Conservation (phyloP, 2,888 invertebrate genomes). For the Nomada ruficornis region DNA sequence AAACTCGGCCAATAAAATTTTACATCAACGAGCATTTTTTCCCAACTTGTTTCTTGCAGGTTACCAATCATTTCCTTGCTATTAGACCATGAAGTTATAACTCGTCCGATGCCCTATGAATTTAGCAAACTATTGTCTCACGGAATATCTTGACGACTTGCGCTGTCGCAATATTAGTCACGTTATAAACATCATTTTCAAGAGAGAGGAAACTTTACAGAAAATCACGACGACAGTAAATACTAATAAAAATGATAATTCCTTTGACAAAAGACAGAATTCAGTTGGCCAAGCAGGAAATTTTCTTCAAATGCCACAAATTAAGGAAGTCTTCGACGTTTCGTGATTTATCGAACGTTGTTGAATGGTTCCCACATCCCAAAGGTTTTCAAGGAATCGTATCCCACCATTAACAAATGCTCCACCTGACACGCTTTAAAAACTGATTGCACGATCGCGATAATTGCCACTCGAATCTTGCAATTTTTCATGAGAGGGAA, state of each 20-base stretch:
- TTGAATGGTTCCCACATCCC: not conserved
- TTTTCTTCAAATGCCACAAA: not conserved
- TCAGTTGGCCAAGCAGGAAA: not conserved
- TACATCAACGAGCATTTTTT: not conserved
- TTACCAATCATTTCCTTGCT: not conserved
- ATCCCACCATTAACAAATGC: not conserved
- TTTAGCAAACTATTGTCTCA: not conserved
- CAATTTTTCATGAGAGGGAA: not conserved
- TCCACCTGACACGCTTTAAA: not conserved
- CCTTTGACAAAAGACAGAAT: not conserved
- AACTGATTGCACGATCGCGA: too few relatives aligned
- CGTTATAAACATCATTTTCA: not conserved
- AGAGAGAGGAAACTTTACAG: not conserved
- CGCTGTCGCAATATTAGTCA: not conserved
- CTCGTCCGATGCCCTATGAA: not conserved
- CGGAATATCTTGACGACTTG: not conserved
- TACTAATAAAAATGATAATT: not conserved
- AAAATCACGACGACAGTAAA: not conserved
- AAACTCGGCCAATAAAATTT: too few relatives aligned
- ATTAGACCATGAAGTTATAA: not conserved
- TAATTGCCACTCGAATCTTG: too few relatives aligned
- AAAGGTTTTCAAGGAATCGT: not conserved
- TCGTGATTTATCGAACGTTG: not conserved
- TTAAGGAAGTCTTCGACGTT: not conserved
- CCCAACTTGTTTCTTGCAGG: constrained; percentile 1